Evolutionary conservation across 2,797 vertebrate species (phyloP).

Genomic region (Sebastolobus altivelis): DNA sequence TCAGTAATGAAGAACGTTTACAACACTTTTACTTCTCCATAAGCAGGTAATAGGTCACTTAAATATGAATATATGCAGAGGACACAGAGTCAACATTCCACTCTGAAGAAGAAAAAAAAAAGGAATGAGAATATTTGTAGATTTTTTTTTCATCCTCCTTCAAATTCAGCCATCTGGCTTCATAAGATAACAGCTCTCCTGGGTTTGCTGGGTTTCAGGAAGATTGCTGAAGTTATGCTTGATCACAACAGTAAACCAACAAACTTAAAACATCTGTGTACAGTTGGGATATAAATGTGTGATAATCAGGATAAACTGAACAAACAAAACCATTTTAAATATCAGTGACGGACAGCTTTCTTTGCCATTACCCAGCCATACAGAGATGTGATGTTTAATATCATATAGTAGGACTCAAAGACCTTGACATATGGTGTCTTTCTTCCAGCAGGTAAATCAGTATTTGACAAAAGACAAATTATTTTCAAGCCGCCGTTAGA

Average conservation of each 20-base stretch:
- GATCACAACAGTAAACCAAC: constrained; percentile 16
- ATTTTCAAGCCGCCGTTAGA: not conserved
- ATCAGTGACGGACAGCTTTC: not conserved
- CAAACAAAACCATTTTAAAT: not conserved
- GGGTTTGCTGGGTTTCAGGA: constrained; percentile 14
- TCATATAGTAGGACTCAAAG: not conserved
- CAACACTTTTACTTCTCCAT: constrained; percentile 21
- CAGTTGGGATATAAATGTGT: not conserved
- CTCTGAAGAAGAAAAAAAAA: not conserved
- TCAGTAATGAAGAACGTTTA: constrained; percentile 6
- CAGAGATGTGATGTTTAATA: not conserved
- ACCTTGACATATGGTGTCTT: not conserved
- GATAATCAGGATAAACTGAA: constrained; percentile 3
- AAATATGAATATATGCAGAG: not conserved
- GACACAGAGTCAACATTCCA: constrained; percentile 31
- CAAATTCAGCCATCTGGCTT: constrained; percentile 34
- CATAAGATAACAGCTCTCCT: constrained; percentile 45
- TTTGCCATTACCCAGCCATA: not conserved
- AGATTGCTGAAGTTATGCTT: constrained; percentile 20
- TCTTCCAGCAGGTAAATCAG: not conserved
- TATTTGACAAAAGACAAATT: constrained; percentile 7
- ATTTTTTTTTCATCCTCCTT: constrained; percentile 8
- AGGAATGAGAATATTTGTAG: constrained; percentile 5
- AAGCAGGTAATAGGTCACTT: constrained; percentile 32
- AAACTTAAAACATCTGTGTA: not conserved